These are phyloP conservation scores for Tinea trinotella DNA, from an alignment of 2,888 invertebrate genomes.

Conservation along the genomic window DNA sequence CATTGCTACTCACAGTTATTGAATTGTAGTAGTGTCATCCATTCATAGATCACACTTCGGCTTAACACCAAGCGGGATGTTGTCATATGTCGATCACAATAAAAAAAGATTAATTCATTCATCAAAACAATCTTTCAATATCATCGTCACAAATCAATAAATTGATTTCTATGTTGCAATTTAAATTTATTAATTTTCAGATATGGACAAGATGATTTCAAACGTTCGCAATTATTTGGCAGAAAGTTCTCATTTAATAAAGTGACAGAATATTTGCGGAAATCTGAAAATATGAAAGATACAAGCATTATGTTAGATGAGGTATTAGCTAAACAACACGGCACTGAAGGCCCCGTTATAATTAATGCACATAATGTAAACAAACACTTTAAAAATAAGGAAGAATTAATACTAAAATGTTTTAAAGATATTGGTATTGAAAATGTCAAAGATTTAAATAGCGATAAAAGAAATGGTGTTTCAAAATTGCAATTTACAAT, in stretches of 20 bases:
- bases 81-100: no score
- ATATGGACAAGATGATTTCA: constrained; percentile 14
- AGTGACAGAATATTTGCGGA: constrained; percentile 18
- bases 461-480: neutral
- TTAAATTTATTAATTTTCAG: constrained; percentile 18
- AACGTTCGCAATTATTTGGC: constrained; percentile 9
- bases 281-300: constrained; percentile 17
- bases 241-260: neutral
- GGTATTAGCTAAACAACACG: constrained; percentile 15
- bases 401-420: neutral
- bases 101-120: no score
- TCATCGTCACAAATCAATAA: no score
- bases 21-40: no score
- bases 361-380: neutral
- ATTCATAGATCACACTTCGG: no score
- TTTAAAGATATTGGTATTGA: constrained; percentile 17
- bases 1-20: no score
- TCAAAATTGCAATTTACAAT: constrained; percentile 1
- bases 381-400: neutral
- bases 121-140: no score
- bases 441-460: neutral
- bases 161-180: no score
- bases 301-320: neutral
- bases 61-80: no score
- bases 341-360: constrained; percentile 18